phyloP scores from a whole-genome alignment of 2,113 vertebrate species.

The Burhinus oedicnemus region DNA sequence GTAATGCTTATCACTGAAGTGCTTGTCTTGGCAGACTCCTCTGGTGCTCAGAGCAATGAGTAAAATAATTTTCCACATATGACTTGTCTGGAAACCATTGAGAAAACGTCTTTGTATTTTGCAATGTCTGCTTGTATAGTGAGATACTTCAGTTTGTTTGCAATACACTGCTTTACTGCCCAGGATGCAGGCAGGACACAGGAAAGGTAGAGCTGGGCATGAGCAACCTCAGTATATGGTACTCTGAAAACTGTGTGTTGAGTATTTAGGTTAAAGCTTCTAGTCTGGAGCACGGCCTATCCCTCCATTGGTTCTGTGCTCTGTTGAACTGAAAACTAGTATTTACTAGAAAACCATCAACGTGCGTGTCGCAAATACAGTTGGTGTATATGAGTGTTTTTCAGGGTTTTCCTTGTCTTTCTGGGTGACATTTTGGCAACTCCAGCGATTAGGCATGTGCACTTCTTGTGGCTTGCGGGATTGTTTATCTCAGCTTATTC shows the following conservation, averaged over 20 bases:
- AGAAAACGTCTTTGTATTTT: not conserved
- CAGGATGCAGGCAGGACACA: not conserved
- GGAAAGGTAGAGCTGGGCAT: not conserved
- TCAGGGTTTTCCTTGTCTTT: not conserved
- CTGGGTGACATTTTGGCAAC: not conserved
- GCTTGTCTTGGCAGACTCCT: not conserved
- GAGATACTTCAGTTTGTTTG: not conserved
- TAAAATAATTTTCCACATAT: not conserved
- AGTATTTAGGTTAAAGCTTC: not conserved
- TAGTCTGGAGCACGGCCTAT: not conserved
- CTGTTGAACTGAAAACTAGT: not conserved
- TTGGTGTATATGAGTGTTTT: not conserved
- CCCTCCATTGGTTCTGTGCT: not conserved
- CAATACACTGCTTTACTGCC: not conserved
- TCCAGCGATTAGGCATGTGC: not conserved
- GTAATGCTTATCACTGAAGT: not conserved
- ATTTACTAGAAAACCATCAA: not conserved
- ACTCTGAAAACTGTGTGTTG: not conserved
- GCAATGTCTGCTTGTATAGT: not conserved
- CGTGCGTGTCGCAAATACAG: not conserved
- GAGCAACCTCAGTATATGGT: not conserved
- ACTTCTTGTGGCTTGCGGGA: not conserved
- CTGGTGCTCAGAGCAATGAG: not conserved
- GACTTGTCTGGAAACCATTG: not conserved
- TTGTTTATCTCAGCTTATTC: slow-evolving; percentile 1